Conservation (phyloP, 2,888 invertebrate species). For the Apoda limacodes region DNA sequence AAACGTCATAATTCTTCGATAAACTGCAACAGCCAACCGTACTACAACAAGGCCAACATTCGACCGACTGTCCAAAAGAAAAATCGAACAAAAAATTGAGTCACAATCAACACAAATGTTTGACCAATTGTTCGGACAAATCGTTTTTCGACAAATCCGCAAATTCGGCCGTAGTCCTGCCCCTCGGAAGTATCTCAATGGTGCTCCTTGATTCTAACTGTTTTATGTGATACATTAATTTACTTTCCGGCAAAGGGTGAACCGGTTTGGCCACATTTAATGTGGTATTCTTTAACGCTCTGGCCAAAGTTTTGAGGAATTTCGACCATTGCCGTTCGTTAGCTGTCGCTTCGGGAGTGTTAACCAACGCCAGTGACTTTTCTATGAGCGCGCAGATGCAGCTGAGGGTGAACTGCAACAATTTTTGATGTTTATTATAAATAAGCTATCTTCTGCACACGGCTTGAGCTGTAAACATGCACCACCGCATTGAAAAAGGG, state of each 20-base stretch:
- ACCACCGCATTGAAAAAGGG: too few species aligned
- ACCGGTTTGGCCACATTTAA: constrained; percentile 39
- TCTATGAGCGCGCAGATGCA: constrained; percentile 50
- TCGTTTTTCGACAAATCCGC: constrained; percentile 47
- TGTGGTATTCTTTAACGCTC: constrained; percentile 41
- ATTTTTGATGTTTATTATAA: constrained; percentile 1
- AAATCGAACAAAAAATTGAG: neutral
- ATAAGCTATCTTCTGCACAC: too few species aligned
- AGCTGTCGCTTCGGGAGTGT: constrained; percentile 50
- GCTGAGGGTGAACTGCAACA: constrained; percentile 46
- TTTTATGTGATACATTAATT: constrained; percentile 37
- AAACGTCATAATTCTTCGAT: too few species aligned
- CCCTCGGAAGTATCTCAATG: constrained; percentile 52
- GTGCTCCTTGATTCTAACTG: constrained; percentile 48
- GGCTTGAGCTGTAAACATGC: too few species aligned
- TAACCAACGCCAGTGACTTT: constrained; percentile 37
- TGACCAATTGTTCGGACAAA: constrained; percentile 39
- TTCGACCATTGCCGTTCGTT: constrained; percentile 65
- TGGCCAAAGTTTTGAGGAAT: constrained; percentile 62
- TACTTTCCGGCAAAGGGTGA: constrained; percentile 30
- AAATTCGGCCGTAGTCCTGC: constrained; percentile 43
- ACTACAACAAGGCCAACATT: constrained; percentile 12
- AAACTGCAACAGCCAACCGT: too few species aligned
- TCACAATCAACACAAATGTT: constrained; percentile 52
- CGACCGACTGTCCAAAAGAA: constrained; percentile 1